Evolutionary conservation across 2,113 vertebrate species (phyloP), one percentile per base, ranked within the genome.

Genomic region (Cheilinus undulatus): DNA sequence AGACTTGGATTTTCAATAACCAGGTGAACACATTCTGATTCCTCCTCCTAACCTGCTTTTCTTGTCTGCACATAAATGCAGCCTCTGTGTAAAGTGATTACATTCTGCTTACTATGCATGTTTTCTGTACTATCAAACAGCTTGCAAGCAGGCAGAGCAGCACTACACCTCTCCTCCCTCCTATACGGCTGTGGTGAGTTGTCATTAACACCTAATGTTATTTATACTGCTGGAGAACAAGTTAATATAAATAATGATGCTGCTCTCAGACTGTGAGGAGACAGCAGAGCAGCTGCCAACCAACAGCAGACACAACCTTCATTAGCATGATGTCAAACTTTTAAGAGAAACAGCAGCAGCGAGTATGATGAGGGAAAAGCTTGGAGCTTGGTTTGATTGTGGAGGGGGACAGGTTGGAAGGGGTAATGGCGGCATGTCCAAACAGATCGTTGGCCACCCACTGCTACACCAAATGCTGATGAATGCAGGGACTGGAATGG

Each of bases 241-340:
- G 63, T 75, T 76, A 49, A 70, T 48, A 38, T 67, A 69, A 82
- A 80, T 65, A 82, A 67, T 45, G 65, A 73, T 58, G 73, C 30
- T 15, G 66, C 68, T 81, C 73, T 86, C 53, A 38, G 50, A 57
- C 74, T 73, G 80, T 53, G 72, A 61, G 17, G 66, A 76, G 74
- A 32, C 66, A 71, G 76, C 42, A 70, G 27, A 62, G 74, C 84
- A 85, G 77, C 85, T 73, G 81, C 66, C 85, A 81, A 83, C 81
- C 42, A 70, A 10, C 54, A 14, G 61, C 30, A 45, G 40, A 66
- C 52, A 52, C 69, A 69, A 54, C 30, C 74, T 79, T 86, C 78
- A 86, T 91, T 90, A 91, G 85, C 83, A 88, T 46, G 30, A 43
- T 78, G 86, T 86, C 85, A 85, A 69, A 85, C 51, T 58, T 63